Conservation (phyloP, 2,113 vertebrate species). For the Bothrops jararaca region DNA sequence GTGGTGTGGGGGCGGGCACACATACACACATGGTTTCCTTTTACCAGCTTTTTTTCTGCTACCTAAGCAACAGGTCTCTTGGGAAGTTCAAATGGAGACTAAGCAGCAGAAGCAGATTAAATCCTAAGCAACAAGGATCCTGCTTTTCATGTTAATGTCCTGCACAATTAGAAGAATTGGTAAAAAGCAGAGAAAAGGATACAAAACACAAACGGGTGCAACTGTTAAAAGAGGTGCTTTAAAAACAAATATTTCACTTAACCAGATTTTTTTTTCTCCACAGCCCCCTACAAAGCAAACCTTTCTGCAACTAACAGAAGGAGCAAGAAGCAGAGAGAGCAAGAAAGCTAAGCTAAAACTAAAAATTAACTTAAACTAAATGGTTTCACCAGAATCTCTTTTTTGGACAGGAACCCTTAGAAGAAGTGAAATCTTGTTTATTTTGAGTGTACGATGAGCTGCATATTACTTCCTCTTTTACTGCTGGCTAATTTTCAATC, state of each 20-base stretch:
- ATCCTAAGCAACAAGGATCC: slow-evolving; percentile 52
- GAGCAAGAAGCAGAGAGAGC: not conserved
- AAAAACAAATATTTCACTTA: slow-evolving; percentile 10
- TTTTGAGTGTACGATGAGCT: not conserved
- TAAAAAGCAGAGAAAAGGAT: not conserved
- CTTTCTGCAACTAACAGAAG: not conserved
- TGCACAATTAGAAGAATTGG: slow-evolving; percentile 8
- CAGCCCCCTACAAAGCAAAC: too few relatives aligned
- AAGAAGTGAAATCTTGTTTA: not conserved
- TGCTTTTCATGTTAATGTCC: slow-evolving; percentile 20
- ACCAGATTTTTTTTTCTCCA: not conserved
- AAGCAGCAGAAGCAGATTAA: slow-evolving; percentile 43
- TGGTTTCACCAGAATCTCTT: not conserved
- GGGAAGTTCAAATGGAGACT: slow-evolving; percentile 27
- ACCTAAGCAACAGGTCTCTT: slow-evolving; percentile 19
- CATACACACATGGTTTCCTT: not conserved
- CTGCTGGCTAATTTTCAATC: not conserved
- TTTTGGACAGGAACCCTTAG: not conserved
- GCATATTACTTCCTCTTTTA: not conserved
- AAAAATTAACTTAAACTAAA: not conserved
- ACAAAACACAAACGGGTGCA: not conserved
- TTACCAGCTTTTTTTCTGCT: slow-evolving; percentile 5
- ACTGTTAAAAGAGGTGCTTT: not conserved
- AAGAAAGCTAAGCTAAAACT: not conserved
- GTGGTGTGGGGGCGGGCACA: accelerated